Conservation (phyloP, 1,140 invertebrate species). For the Diorhabda elongata region DNA sequence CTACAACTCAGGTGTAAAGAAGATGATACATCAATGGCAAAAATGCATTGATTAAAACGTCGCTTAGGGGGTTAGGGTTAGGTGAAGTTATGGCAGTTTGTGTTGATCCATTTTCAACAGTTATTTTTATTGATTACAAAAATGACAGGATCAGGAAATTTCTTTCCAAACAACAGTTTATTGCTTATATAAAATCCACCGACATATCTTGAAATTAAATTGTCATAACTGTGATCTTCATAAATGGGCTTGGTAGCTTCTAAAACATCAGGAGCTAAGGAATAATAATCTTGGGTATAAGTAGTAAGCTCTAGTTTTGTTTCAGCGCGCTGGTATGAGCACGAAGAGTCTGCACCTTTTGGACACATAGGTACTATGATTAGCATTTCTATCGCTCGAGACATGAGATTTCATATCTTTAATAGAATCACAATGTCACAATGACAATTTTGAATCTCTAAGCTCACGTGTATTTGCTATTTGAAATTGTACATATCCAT, state of each 20-base stretch:
- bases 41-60: too few relatives aligned
- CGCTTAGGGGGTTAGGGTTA: too few relatives aligned
- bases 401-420: neutral
- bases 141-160: neutral
- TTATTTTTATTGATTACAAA: too few relatives aligned
- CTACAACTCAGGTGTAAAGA: too few relatives aligned
- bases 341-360: slow-evolving; percentile 36
- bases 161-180: slow-evolving; percentile 27
- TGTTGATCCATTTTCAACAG: too few relatives aligned
- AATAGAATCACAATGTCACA: too few relatives aligned
- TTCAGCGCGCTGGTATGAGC: slow-evolving; percentile 36
- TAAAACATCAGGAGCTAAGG: slow-evolving; percentile 24
- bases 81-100: too few relatives aligned
- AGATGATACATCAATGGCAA: too few relatives aligned
- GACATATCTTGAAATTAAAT: slow-evolving; percentile 26
- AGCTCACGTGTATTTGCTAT: too few relatives aligned
- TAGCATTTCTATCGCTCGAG: neutral
- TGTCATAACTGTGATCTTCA: slow-evolving; percentile 27
- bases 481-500: too few relatives aligned
- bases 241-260: slow-evolving; percentile 29
- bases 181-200: slow-evolving; percentile 28
- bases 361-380: slow-evolving; percentile 23
- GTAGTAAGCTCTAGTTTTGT: slow-evolving; percentile 20
- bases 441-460: too few relatives aligned
- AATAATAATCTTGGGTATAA: slow-evolving; percentile 25